A percentile compares a stretch with the other conserved stretches of the same genome.
phyloP scores from a whole-genome alignment of 2,113 vertebrate species.

The Lepidothrix coronata region DNA sequence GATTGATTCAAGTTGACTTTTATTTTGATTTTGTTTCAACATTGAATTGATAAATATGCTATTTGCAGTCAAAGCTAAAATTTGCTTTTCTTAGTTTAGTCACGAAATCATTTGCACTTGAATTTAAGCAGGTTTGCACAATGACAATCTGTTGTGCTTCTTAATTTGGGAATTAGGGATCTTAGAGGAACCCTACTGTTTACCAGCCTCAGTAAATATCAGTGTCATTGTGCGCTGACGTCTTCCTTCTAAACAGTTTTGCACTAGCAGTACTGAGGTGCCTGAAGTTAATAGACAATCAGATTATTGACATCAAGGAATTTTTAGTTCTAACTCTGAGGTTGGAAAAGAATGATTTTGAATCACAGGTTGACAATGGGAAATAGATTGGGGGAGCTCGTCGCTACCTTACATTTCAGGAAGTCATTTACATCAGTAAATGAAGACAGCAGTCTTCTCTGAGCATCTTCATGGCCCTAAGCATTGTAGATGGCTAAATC shows the following conservation, averaged over 20 bases:
- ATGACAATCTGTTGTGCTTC: neutral
- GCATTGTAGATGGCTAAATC: neutral
- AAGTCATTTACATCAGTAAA: neutral
- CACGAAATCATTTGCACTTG: neutral
- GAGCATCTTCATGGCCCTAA: neutral
- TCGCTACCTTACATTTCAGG: neutral
- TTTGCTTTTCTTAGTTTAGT: neutral
- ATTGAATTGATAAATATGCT: neutral
- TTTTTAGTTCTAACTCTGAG: neutral
- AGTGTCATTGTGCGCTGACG: neutral
- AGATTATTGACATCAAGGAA: neutral
- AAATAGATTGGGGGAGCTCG: neutral
- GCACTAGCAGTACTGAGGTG: neutral
- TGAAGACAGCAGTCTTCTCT: neutral
- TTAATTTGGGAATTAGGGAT: conserved; percentile 45
- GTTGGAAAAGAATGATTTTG: neutral
- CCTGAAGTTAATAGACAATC: neutral
- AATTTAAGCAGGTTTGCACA: conserved; percentile 17
- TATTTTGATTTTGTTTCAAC: neutral
- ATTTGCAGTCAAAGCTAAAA: neutral
- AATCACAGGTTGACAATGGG: neutral
- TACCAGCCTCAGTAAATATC: neutral
- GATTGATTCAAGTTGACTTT: neutral
- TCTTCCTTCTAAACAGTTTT: neutral
- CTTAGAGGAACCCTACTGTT: conserved; percentile 28